Evolutionary conservation across 2,888 invertebrate genomes (phyloP).

Genomic region (Caenorhabditis becei): DNA sequence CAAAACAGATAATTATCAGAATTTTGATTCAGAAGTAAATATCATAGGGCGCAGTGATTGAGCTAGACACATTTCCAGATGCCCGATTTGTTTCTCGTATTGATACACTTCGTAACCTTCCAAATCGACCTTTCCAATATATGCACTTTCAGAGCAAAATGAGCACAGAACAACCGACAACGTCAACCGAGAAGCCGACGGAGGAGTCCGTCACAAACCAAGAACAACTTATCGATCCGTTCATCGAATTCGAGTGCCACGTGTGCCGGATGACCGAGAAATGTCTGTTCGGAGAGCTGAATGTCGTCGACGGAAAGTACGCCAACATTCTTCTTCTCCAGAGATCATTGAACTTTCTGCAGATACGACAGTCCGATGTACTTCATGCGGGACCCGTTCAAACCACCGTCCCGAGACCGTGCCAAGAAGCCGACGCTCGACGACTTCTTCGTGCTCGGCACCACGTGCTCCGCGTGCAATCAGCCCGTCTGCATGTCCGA

Average conservation of each 20-base stretch:
- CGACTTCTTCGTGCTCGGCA: slow-evolving; percentile 71
- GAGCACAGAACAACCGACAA: slow-evolving; percentile 4
- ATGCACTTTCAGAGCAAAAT: not conserved
- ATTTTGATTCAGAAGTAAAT: too few species aligned
- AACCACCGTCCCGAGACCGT: slow-evolving; percentile 62
- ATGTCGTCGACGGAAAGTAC: slow-evolving; percentile 68
- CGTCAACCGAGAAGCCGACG: not conserved
- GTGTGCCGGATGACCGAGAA: slow-evolving; percentile 67
- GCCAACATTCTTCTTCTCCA: not conserved
- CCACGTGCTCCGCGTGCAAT: slow-evolving; percentile 66
- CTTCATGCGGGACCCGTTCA: slow-evolving; percentile 73
- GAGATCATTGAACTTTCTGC: slow-evolving; percentile 13
- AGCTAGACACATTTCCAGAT: too few species aligned
- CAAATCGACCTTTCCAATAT: too few species aligned
- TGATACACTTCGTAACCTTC: too few species aligned
- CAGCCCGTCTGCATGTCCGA: slow-evolving; percentile 68
- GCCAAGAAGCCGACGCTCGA: slow-evolving; percentile 65
- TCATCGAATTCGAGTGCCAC: slow-evolving; percentile 68
- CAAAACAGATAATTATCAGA: too few species aligned
- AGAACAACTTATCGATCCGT: slow-evolving; percentile 63
- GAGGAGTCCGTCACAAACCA: slow-evolving; percentile 16
- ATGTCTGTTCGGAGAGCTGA: slow-evolving; percentile 65
- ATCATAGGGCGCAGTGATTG: too few species aligned
- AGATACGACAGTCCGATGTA: slow-evolving; percentile 70
- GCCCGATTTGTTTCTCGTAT: too few species aligned